These are phyloP conservation scores for Gouania willdenowi DNA, from an alignment of 2,797 vertebrate genomes.

Conservation along the genomic window DNA sequence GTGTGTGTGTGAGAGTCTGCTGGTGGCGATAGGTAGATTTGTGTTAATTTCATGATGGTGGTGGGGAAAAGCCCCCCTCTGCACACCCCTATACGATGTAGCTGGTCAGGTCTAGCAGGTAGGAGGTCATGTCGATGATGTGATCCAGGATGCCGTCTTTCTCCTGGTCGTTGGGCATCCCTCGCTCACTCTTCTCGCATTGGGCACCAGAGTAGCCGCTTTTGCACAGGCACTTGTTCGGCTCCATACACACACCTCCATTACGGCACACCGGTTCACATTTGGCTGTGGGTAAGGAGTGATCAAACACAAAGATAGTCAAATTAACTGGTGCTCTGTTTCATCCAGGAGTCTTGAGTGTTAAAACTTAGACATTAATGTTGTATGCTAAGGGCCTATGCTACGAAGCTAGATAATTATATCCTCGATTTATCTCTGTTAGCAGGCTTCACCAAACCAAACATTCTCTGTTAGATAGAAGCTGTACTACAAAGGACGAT, in stretches of 20 bases:
- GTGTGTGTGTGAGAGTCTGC: slow-evolving; percentile 55
- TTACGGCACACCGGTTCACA: slow-evolving; percentile 93
- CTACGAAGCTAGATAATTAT: too few relatives aligned
- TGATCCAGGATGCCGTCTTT: slow-evolving; percentile 95
- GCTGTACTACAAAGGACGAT: too few relatives aligned
- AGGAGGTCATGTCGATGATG: slow-evolving; percentile 98
- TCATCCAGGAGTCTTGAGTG: background rate
- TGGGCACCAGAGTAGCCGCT: slow-evolving; percentile 90
- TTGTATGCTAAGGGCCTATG: too few relatives aligned
- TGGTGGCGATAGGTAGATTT: slow-evolving; percentile 69
- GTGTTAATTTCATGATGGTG: slow-evolving; percentile 46
- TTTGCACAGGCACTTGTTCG: slow-evolving; percentile 95
- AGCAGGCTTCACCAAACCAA: too few relatives aligned
- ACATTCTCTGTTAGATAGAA: too few relatives aligned
- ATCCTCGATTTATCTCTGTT: too few relatives aligned
- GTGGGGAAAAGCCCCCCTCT: slow-evolving; percentile 36
- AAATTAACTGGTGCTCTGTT: background rate
- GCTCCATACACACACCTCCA: slow-evolving; percentile 92
- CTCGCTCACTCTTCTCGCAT: slow-evolving; percentile 92
- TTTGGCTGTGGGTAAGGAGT: slow-evolving; percentile 85
- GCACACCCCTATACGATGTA: slow-evolving; percentile 90
- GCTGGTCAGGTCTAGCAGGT: slow-evolving; percentile 95
- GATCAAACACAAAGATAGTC: background rate
- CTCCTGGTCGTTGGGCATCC: slow-evolving; percentile 79
- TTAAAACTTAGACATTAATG: too few relatives aligned